A percentile compares a stretch with the other conserved stretches of the same genome.
Conservation (phyloP, 1,140 invertebrate species). For the Rhyacophila brunnea region DNA sequence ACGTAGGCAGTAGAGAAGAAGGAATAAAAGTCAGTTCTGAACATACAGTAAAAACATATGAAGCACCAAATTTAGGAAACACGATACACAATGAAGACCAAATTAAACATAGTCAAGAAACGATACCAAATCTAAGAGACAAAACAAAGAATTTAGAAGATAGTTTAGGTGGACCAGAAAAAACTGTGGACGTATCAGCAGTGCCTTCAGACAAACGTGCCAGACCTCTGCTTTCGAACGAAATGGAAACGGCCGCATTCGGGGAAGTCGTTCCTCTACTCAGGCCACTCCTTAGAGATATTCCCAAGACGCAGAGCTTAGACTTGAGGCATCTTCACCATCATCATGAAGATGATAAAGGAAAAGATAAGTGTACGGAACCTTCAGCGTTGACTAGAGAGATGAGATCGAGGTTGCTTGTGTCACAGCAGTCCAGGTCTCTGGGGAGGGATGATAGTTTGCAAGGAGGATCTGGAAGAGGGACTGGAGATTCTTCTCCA, state of each 20-base stretch:
- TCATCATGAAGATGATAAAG: background rate
- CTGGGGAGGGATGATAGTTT: conserved; percentile 41
- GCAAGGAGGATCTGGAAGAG: conserved; percentile 39
- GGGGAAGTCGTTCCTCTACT: conserved; percentile 11
- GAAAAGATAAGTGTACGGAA: conserved; percentile 12
- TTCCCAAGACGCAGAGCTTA: conserved; percentile 35
- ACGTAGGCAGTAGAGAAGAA: too few relatives aligned
- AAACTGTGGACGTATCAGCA: background rate
- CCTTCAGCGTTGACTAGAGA: conserved; percentile 28
- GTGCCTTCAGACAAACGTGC: conserved; percentile 17
- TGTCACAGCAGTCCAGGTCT: conserved; percentile 40
- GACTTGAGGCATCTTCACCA: conserved; percentile 41
- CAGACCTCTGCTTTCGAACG: background rate
- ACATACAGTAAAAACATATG: too few relatives aligned
- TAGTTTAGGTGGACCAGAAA: too few relatives aligned
- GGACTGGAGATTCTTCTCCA: conserved; percentile 49
- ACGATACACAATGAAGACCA: too few relatives aligned
- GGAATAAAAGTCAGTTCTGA: too few relatives aligned
- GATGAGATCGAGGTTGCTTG: conserved; percentile 32
- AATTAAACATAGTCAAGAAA: too few relatives aligned
- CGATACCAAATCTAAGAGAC: too few relatives aligned
- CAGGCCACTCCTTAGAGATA: conserved; percentile 22
- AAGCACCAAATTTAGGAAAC: too few relatives aligned
- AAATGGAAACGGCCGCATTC: conserved; percentile 14
- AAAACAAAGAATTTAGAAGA: too few relatives aligned